phyloP scores from a whole-genome alignment of 2,797 vertebrate genomes.

The Lithobates sylvaticus region DNA sequence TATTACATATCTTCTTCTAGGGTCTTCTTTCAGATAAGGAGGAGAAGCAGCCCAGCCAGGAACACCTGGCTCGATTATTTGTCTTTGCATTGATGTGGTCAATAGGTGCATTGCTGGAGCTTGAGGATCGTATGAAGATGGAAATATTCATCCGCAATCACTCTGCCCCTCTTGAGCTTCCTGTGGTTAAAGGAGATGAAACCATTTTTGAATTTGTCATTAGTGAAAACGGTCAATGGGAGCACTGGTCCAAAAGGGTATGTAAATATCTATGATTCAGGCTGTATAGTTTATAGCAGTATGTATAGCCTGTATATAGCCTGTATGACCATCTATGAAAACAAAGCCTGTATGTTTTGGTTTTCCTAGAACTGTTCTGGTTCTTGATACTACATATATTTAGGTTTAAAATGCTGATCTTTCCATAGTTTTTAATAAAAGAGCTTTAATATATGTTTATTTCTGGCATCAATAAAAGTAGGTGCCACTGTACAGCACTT shows the following conservation, averaged over 20 bases:
- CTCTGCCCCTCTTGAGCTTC: slow-evolving; percentile 77
- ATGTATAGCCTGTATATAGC: too few species aligned
- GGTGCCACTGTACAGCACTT: too few species aligned
- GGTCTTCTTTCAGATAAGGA: slow-evolving; percentile 77
- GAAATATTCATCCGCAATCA: slow-evolving; percentile 78
- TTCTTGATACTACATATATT: too few species aligned
- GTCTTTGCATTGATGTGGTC: slow-evolving; percentile 87
- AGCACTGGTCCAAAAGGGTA: slow-evolving; percentile 85
- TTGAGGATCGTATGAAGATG: slow-evolving; percentile 82
- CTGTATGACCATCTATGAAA: too few species aligned
- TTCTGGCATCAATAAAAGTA: too few species aligned
- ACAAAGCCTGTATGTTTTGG: background rate
- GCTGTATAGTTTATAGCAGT: background rate
- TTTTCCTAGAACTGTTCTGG: too few species aligned
- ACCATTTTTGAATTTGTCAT: slow-evolving; percentile 85
- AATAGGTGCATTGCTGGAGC: slow-evolving; percentile 82
- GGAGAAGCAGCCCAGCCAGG: slow-evolving; percentile 74
- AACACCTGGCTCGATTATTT: slow-evolving; percentile 77
- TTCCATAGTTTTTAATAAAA: too few species aligned
- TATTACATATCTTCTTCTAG: slow-evolving; percentile 65
- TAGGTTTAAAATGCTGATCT: too few species aligned
- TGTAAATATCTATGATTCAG: background rate
- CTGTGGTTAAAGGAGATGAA: slow-evolving; percentile 74
- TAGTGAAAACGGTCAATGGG: slow-evolving; percentile 78
- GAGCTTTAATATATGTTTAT: too few species aligned